Evolutionary conservation across 2,888 invertebrate species (phyloP).

Genomic region (Eilema sororculum): DNA sequence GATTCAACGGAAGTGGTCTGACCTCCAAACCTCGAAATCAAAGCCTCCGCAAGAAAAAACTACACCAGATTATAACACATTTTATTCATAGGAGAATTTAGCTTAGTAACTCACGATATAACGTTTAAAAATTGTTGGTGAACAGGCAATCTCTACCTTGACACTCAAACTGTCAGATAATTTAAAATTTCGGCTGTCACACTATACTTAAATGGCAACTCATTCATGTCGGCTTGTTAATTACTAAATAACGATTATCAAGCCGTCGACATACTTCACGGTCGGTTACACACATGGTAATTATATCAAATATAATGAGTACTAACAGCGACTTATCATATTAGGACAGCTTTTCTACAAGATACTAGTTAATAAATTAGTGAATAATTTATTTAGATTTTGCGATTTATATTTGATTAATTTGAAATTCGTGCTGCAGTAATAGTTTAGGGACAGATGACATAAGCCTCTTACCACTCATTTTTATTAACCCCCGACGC

Average conservation of each 20-base stretch:
- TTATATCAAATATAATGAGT: conserved; percentile 6
- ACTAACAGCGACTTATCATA: not conserved
- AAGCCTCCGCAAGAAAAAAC: too few relatives aligned
- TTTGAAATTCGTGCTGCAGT: not conserved
- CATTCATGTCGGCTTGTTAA: conserved; percentile 20
- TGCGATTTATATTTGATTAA: not conserved
- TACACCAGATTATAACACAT: too few relatives aligned
- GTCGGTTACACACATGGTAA: conserved; percentile 12
- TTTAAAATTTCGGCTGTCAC: conserved; percentile 10
- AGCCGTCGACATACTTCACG: conserved; percentile 15
- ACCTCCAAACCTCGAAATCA: too few relatives aligned
- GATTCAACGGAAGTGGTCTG: not conserved
- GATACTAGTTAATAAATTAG: not conserved
- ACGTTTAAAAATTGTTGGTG: not conserved
- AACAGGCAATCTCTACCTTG: not conserved
- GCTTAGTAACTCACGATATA: too few relatives aligned
- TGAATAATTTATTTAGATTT: not conserved
- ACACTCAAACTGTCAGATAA: conserved; percentile 9
- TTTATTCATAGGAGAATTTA: too few relatives aligned
- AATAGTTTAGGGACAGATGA: not conserved
- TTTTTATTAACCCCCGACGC: too few relatives aligned
- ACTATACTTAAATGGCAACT: conserved; percentile 11
- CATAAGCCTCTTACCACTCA: not conserved
- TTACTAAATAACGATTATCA: conserved; percentile 20
- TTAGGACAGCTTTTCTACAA: not conserved